Percentiles rank a stretch among this genome's conserved stretches.
phyloP scores from a whole-genome alignment of 2,888 invertebrate species.

The Pasiphila rectangulata region DNA sequence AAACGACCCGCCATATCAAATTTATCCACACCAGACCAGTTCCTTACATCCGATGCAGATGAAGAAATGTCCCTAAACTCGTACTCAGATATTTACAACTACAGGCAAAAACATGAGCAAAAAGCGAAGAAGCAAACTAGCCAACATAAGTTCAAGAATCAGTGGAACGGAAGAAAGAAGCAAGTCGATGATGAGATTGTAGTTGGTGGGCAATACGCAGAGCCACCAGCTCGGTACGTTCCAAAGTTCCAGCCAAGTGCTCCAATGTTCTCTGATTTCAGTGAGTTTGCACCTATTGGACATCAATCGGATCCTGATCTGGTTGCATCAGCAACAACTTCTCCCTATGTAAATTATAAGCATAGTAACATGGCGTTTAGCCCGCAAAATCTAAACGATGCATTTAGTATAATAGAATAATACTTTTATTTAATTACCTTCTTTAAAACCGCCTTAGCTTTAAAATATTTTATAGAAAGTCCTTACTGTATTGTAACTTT shows the following conservation, averaged over 20 bases:
- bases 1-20: no score
- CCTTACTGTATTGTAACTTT: neutral
- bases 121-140: slow-evolving; percentile 39
- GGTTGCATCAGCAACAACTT: slow-evolving; percentile 50
- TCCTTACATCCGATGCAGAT: slow-evolving; percentile 28
- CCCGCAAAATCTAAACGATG: slow-evolving; percentile 74
- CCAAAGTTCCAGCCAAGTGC: slow-evolving; percentile 46
- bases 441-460: neutral
- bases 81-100: slow-evolving; percentile 41
- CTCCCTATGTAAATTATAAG: slow-evolving; percentile 70
- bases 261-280: slow-evolving; percentile 41
- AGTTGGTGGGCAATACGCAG: slow-evolving; percentile 69
- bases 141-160: slow-evolving; percentile 39
- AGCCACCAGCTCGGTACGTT: slow-evolving; percentile 64
- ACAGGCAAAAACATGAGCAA: slow-evolving; percentile 34
- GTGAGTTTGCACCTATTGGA: slow-evolving; percentile 39
- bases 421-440: slow-evolving; percentile 20
- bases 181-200: slow-evolving; percentile 43
- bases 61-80: slow-evolving; percentile 37
- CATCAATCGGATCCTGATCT: slow-evolving; percentile 43
- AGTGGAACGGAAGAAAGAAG: slow-evolving; percentile 42
- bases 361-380: slow-evolving; percentile 73
- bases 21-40: slow-evolving; percentile 35
- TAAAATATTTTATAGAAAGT: neutral
- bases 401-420: slow-evolving; percentile 66